Evolutionary conservation across 2,888 invertebrate genomes (phyloP).

Genomic region (Ametastegia equiseti): DNA sequence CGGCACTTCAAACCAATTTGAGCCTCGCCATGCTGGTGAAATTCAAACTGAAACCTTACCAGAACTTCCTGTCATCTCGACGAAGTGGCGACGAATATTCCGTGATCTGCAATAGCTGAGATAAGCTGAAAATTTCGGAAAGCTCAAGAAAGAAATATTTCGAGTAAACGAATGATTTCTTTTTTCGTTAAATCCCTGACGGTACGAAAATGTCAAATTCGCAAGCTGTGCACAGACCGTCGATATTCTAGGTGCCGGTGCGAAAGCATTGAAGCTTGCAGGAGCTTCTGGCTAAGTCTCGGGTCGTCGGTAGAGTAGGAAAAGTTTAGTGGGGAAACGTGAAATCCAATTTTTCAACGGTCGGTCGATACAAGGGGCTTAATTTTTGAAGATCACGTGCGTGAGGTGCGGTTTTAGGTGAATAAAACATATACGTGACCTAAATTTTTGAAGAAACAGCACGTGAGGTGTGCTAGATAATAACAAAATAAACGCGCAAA

Average conservation of each 20-base stretch:
- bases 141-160: background rate
- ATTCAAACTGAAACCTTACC: background rate
- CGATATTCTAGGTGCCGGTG: slow-evolving; percentile 11
- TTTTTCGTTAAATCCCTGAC: background rate
- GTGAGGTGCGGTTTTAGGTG: no score
- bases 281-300: background rate
- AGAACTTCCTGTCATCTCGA: background rate
- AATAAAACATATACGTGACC: no score
- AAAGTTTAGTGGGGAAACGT: background rate
- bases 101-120: background rate
- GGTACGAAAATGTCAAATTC: background rate
- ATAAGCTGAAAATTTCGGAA: background rate
- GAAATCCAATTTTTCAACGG: slow-evolving; percentile 18
- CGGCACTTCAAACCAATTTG: background rate
- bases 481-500: background rate
- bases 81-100: background rate
- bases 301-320: slow-evolving; percentile 23
- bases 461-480: no score
- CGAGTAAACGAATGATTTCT: background rate
- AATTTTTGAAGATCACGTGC: background rate
- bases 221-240: background rate
- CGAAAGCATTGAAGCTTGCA: slow-evolving; percentile 4
- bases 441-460: background rate
- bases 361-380: slow-evolving; percentile 1
- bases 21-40: background rate